Percentiles rank a stretch among this genome's conserved stretches.
Evolutionary conservation across 2,888 invertebrate genomes (phyloP).

Genomic region (Eupsilia transversa): DNA sequence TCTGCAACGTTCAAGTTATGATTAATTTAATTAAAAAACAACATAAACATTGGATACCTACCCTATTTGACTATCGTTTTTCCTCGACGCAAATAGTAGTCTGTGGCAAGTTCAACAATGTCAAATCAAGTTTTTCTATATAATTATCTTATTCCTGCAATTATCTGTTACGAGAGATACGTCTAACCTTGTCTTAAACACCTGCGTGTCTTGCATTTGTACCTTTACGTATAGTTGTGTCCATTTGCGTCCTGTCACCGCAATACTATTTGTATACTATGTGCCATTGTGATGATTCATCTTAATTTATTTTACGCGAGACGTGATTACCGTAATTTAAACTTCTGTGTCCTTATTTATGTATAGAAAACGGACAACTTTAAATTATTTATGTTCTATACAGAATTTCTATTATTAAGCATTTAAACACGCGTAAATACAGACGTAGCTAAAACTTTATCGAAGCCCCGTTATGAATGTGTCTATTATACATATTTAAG

Average conservation of each 20-base stretch:
- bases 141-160: slow-evolving; percentile 82
- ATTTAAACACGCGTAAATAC: slow-evolving; percentile 42
- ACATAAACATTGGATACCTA: slow-evolving; percentile 48
- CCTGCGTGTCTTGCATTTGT: slow-evolving; percentile 72
- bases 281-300: slow-evolving; percentile 75
- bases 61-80: slow-evolving; percentile 58
- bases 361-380: slow-evolving; percentile 42
- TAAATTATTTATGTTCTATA: slow-evolving; percentile 31
- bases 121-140: slow-evolving; percentile 75
- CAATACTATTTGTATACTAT: slow-evolving; percentile 74
- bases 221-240: slow-evolving; percentile 68
- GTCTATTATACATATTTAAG: slow-evolving; percentile 50
- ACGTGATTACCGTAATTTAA: slow-evolving; percentile 65
- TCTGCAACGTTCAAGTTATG: slow-evolving; percentile 30
- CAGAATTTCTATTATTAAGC: slow-evolving; percentile 38
- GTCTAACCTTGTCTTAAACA: slow-evolving; percentile 84
- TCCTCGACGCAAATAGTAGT: slow-evolving; percentile 69
- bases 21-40: slow-evolving; percentile 47
- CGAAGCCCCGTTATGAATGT: slow-evolving; percentile 41
- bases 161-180: slow-evolving; percentile 75
- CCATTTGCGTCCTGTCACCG: slow-evolving; percentile 74
- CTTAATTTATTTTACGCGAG: slow-evolving; percentile 67
- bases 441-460: slow-evolving; percentile 50
- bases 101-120: slow-evolving; percentile 69
- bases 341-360: slow-evolving; percentile 66